A percentile compares a stretch with the other conserved stretches of the same genome.
Evolutionary conservation across 1,140 invertebrate species (phyloP).

Genomic region (Holotrichia oblita): DNA sequence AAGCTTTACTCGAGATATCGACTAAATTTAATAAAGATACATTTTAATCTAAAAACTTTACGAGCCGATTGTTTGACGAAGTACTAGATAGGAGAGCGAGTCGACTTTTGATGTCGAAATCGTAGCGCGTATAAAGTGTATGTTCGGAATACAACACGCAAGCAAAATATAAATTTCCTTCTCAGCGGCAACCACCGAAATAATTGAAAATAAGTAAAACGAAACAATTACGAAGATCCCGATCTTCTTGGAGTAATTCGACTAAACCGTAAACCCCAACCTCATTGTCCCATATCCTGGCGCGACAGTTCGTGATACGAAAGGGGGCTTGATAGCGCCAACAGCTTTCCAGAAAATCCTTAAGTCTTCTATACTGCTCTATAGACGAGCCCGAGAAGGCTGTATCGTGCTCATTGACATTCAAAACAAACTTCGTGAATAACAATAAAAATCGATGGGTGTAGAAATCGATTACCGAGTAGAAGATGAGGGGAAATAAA

Average conservation of each 20-base stretch:
- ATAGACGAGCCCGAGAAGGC: not conserved
- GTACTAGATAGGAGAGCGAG: not conserved
- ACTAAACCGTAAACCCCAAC: not conserved
- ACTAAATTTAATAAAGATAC: not conserved
- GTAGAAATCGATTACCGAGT: constrained; percentile 52
- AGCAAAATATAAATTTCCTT: not conserved
- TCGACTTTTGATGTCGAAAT: not conserved
- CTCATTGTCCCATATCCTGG: constrained; percentile 21
- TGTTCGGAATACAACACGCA: not conserved
- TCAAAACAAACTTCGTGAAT: constrained; percentile 53
- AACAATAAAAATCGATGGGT: constrained; percentile 55
- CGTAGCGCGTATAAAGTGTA: not conserved
- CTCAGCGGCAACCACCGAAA: not conserved
- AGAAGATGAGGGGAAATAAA: not conserved
- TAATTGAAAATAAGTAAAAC: constrained; percentile 34
- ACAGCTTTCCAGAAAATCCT: not conserved
- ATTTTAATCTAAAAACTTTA: not conserved
- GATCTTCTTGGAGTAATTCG: constrained; percentile 25
- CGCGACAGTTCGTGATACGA: not conserved
- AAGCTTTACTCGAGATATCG: not conserved
- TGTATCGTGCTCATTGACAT: constrained; percentile 48
- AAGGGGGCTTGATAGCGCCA: not conserved
- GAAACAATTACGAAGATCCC: constrained; percentile 28
- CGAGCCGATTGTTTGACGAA: not conserved
- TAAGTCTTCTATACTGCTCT: not conserved